Base-by-base conservation (phyloP, 2,888 invertebrate species). In the Embidobia sp. region DNA sequence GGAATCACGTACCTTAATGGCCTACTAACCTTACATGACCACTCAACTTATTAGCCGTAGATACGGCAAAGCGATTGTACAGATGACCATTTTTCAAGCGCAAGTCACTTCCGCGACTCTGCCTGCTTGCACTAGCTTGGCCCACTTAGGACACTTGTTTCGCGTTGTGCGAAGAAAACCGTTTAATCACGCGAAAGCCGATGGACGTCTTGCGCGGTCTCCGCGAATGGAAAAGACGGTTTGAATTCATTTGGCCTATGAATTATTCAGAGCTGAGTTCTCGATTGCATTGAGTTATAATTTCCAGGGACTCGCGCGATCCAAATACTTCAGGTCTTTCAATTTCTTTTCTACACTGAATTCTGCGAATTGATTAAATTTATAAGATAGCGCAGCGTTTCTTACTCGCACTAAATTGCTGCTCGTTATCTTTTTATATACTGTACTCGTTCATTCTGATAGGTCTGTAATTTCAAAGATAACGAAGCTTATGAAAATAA, bases 11-110 rank as follows among this genome's bases (percentile, higher is more conserved):
- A 83, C 85, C 73, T 48, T 57, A 27, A 74, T 82, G 88, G 88
- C 88, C 88, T 82, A 88, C 85, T 88, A 83, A 88, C 88, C 87
- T 85, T 85, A 84, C 82, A 80, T 85, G 85, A 85, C 83, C 84
- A 83, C 59, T 66, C 59, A 37, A 63, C 61, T 69, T 46, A 48
- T 59, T 72, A 44, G 29, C 15, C 15, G 29, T 3, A 53, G 77
- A 77, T 72, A 40, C 16, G n/a, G 16, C 29, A 37, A 16, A 10
- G 10, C 53, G 67, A 72, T 72, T 46, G 51, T 22, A 19, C 48
- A 15, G 48, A 33, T 59, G 61, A 70, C 74, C 64, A 46, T 70
- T 74, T 78, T 78, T 78, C 74, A 73, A 63, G 48, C 22, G 35
- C 48, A 46, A 59, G 26, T 42, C 37, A 73, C 70, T 77, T 77